phyloP scores from a whole-genome alignment of 2,797 vertebrate species.

The Coilia nasus region DNA sequence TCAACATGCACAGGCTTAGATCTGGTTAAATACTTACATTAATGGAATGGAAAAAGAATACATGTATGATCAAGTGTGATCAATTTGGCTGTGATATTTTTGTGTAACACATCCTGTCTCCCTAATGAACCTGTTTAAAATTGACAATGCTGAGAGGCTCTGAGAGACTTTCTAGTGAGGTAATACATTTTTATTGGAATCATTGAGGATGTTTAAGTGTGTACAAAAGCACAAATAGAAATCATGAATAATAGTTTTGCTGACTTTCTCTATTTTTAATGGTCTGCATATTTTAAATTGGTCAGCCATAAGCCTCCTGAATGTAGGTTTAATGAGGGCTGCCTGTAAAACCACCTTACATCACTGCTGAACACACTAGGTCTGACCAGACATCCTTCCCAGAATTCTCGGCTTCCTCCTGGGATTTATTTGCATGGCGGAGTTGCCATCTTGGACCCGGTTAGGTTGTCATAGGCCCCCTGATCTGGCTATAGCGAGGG shows the following conservation, averaged over 20 bases:
- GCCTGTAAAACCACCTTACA: not conserved
- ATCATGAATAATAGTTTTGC: not conserved
- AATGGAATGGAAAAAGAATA: not conserved
- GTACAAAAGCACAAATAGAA: not conserved
- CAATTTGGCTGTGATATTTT: not conserved
- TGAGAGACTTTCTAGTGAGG: conserved; percentile 70
- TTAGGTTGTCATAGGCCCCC: not conserved
- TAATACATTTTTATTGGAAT: conserved; percentile 75
- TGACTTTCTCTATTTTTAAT: not conserved
- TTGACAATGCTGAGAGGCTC: conserved; percentile 56
- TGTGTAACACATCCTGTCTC: conserved; percentile 32
- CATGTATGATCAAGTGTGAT: not conserved
- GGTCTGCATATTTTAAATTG: not conserved
- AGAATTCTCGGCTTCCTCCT: not conserved
- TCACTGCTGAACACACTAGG: not conserved
- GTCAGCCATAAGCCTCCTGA: not conserved
- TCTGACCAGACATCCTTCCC: not conserved
- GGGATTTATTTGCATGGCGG: not conserved
- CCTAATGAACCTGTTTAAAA: conserved; percentile 52
- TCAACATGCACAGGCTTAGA: not conserved
- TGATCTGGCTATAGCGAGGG: not conserved
- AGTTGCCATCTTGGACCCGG: not conserved
- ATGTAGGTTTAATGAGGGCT: not conserved
- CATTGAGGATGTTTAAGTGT: conserved; percentile 57
- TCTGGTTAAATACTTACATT: not conserved